These are phyloP conservation scores for Bubo scandiacus DNA, from an alignment of 2,113 vertebrate genomes.

Conservation along the genomic window DNA sequence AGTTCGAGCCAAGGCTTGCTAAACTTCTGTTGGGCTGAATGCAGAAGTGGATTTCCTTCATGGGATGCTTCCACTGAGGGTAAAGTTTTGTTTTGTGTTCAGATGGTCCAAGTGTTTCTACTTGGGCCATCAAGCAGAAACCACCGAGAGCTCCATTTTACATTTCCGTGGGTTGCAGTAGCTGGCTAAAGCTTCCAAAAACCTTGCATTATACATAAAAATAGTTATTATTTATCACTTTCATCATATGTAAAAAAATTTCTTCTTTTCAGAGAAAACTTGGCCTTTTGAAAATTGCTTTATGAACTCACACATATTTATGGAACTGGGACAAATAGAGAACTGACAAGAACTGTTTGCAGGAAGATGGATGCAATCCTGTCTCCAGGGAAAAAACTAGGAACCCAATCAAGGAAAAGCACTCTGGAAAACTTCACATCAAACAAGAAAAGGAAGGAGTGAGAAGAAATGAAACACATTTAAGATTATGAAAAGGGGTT, in stretches of 20 bases:
- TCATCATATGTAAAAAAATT: background rate
- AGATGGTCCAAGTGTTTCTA: background rate
- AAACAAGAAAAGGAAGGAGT: background rate
- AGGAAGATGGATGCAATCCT: slow-evolving; percentile 31
- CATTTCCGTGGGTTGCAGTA: background rate
- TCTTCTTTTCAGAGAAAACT: background rate
- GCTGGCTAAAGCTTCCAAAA: background rate
- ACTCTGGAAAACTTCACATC: slow-evolving; percentile 31
- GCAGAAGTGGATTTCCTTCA: background rate
- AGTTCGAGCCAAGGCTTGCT: background rate
- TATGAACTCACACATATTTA: background rate
- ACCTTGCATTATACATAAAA: background rate
- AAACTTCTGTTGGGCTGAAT: background rate
- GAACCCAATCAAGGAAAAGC: slow-evolving; percentile 20
- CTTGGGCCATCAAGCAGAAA: background rate
- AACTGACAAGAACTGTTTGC: background rate
- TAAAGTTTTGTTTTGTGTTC: background rate
- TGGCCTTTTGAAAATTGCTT: background rate
- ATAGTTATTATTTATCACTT: slow-evolving; percentile 34
- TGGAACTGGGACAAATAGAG: slow-evolving; percentile 28
- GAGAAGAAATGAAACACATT: slow-evolving; percentile 19
- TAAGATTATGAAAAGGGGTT: background rate
- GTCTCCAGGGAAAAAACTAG: background rate
- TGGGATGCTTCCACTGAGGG: background rate
- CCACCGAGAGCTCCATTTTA: background rate